Base-by-base conservation (phyloP, 2,113 vertebrate genomes). In the Oryctolagus cuniculus region DNA sequence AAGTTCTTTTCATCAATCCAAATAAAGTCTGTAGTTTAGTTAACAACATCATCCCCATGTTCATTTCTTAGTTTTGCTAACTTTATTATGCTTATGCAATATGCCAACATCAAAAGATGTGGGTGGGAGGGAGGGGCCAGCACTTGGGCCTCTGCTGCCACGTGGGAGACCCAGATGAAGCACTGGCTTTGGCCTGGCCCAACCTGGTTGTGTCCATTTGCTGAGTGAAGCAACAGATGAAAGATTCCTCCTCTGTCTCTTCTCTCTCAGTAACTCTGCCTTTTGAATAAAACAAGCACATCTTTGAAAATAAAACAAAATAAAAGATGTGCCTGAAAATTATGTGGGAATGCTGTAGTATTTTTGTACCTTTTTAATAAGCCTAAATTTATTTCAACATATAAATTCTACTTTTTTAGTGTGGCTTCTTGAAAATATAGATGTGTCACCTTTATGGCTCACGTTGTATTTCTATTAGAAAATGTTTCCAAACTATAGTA, bases 351-450 rank as follows among this genome's bases (percentile, higher is more conserved):
- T 27, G 3, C 6, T 51, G 9, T 34, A 31, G 2, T 69, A 38
- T 61, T 90, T 94, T 80, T 90, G 12, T 10, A 53, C 64, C 10
- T 13, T 25, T 78, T 78, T 91, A 38, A 51, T 78, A 89, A 63
- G 70, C 67, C 34, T 88, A 77, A 86, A 80, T 90, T 81, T 79
- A 78, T 69, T 74, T 82, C 69, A 69, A 89, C 78, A 86, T 82
- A 31, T 44, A 58, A 51, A 83, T 92, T 82, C 75, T 85, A 34
- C 51, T 55, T 88, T 89, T 91, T 67, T 25, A 87, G 36, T 19
- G 5, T 78, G 36, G 13, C 31, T 94, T 91, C 63, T 55, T 77
- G 67, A 95, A 90, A 77, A 51, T 72, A 53, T 63, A 6, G 17
- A 87, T 84, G 27, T 15, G 10, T 15, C 0, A 8, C 7, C 2